Evolutionary conservation across 2,113 vertebrate genomes (phyloP).

Genomic region (Serinus canaria): DNA sequence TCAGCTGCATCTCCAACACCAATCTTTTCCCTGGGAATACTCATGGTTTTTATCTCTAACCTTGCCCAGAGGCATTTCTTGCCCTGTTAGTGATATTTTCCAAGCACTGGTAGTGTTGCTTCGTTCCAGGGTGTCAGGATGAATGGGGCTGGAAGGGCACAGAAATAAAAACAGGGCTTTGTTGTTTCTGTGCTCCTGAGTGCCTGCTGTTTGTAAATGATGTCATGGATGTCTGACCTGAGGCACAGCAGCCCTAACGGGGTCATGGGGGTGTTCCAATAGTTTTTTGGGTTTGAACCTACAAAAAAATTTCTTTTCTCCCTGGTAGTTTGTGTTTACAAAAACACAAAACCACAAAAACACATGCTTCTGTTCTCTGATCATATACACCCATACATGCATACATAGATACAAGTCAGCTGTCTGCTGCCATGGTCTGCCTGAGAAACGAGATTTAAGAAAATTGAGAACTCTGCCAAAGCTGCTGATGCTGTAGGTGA

Average conservation of each 20-base stretch:
- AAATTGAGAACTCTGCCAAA: background rate
- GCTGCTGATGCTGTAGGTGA: background rate
- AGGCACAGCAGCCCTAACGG: fast-evolving
- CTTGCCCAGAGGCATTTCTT: background rate
- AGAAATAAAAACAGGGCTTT: too few species aligned
- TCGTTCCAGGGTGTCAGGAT: fast-evolving
- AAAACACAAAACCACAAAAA: background rate
- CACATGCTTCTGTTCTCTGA: background rate
- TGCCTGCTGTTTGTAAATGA: background rate
- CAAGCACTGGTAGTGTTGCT: background rate
- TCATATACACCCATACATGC: too few species aligned
- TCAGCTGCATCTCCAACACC: background rate
- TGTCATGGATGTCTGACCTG: background rate
- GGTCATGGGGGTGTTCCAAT: background rate
- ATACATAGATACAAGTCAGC: background rate
- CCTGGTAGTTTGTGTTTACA: background rate
- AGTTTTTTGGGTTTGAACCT: background rate
- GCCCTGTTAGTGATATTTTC: background rate
- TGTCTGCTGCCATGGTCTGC: background rate
- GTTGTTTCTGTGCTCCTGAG: background rate
- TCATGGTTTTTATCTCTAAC: fast-evolving
- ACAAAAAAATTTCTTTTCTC: background rate
- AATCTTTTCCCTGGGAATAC: background rate
- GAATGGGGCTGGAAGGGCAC: background rate
- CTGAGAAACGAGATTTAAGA: background rate